Conservation (phyloP, 2,797 vertebrate genomes). For the Cryptoprocta ferox region DNA sequence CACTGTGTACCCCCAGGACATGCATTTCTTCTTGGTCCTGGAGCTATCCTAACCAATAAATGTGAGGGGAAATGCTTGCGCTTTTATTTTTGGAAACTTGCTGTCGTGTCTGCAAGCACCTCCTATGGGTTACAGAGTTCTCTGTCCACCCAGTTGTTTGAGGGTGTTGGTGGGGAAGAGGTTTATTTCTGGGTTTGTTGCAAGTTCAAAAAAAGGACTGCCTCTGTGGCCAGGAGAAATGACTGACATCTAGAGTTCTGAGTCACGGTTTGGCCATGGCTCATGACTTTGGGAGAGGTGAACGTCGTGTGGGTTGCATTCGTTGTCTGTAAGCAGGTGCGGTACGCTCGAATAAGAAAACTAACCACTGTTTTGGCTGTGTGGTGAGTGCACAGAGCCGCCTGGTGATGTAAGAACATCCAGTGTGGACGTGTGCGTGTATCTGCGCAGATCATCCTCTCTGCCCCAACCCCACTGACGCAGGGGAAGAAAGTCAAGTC, state of each 20-base stretch:
- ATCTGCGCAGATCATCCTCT: neutral
- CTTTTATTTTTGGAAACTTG: constrained; percentile 76
- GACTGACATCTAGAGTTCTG: neutral
- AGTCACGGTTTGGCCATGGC: neutral
- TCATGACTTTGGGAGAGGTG: neutral
- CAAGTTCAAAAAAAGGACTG: constrained; percentile 47
- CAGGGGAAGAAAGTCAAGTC: neutral
- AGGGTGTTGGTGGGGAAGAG: neutral
- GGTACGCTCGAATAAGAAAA: neutral
- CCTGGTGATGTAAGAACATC: neutral
- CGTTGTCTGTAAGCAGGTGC: neutral
- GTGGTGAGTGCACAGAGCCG: neutral
- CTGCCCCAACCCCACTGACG: neutral
- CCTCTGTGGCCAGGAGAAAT: constrained; percentile 24
- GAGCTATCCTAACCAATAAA: constrained; percentile 59
- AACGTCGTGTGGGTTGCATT: neutral
- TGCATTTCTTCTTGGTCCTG: constrained; percentile 67
- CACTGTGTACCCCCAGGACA: constrained; percentile 28
- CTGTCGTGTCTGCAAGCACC: constrained; percentile 61
- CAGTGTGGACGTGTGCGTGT: neutral
- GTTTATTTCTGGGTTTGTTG: constrained; percentile 15
- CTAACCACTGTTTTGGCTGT: neutral
- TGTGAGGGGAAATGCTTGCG: constrained; percentile 50
- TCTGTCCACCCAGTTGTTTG: constrained; percentile 61
- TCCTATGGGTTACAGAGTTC: constrained; percentile 23